These are phyloP conservation scores for Amazonetta brasiliensis DNA, from an alignment of 2,797 vertebrate species.

Conservation along the genomic window DNA sequence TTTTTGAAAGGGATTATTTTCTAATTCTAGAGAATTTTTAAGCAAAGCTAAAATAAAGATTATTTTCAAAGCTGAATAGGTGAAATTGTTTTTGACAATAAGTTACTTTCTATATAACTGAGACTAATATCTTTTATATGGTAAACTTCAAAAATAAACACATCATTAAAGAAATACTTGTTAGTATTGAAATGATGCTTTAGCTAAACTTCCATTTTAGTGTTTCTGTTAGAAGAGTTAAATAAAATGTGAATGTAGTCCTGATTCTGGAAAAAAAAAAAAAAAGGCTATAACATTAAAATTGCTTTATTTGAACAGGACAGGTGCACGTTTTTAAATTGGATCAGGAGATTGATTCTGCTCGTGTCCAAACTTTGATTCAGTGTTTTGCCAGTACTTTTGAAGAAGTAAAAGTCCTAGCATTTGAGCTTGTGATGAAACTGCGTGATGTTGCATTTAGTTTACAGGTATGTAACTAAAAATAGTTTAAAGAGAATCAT, in stretches of 20 bases:
- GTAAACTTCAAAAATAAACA: neutral
- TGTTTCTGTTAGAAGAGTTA: neutral
- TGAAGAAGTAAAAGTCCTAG: slow-evolving; percentile 92
- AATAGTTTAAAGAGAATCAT: neutral
- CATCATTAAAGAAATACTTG: neutral
- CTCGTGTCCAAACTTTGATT: slow-evolving; percentile 85
- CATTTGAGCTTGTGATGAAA: slow-evolving; percentile 86
- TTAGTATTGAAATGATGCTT: neutral
- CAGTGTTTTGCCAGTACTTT: slow-evolving; percentile 93
- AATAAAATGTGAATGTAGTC: neutral
- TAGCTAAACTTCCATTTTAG: neutral
- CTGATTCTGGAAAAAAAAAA: neutral
- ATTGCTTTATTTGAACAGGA: slow-evolving; percentile 63
- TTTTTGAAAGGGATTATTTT: neutral
- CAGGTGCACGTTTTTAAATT: slow-evolving; percentile 81
- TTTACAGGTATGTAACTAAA: slow-evolving; percentile 83
- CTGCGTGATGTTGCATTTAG: slow-evolving; percentile 80
- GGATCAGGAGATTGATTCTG: slow-evolving; percentile 80
- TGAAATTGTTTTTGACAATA: neutral
- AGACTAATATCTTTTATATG: neutral
- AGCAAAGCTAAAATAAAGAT: neutral
- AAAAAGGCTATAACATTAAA: neutral
- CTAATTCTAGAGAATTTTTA: neutral
- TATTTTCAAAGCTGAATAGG: neutral
- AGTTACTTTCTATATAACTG: neutral